Evolutionary conservation across 2,797 vertebrate species (phyloP), one percentile per base, ranked within the genome.

Genomic region (Falco peregrinus): DNA sequence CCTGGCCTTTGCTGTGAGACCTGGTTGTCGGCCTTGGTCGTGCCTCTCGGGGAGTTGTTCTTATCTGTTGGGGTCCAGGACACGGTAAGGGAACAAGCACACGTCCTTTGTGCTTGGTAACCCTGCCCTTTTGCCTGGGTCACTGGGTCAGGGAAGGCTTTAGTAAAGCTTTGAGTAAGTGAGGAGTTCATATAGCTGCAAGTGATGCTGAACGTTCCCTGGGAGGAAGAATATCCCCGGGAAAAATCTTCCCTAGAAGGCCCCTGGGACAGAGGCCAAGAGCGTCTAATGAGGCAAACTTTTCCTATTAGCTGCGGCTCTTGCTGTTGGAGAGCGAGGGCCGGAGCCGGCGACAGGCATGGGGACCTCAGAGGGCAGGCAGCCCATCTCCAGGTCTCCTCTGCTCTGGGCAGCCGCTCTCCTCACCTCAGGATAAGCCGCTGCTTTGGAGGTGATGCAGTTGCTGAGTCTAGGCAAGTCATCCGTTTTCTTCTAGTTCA

Each of bases 201-300:
- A 92, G 19, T 64, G 71, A 74, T 96, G 60, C 60, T 89, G 47
- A 61, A 15, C 35, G 24, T 54, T 92, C 33, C 39, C 65, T 1
- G 1, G 47, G 84, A 93, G 64, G 64, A 95, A 83, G 51, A 94
- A 57, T 89, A 96, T 80, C 87, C 61, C 37, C 29, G 39, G 82
- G 78, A 91, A 87, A 64, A 93, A 11, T 31, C 60, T 77, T 89
- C 68, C 95, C 84, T 82, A 61, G 70, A 87, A 75, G 69, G 91
- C 89, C 82, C 39, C 89, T 91, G 89, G 87, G 82, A 90, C n/a
- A 18, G 60, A 74, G 53, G 78, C 93, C 94, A 95, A 60, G 56
- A 91, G 64, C 3, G 3, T 80, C 75, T 92, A 85, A 83, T 60
- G 82, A 95, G 65, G 76, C 80, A 65, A 89, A 75, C 76, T 90